phyloP scores from a whole-genome alignment of 2,888 invertebrate species.

The Laothoe populi region DNA sequence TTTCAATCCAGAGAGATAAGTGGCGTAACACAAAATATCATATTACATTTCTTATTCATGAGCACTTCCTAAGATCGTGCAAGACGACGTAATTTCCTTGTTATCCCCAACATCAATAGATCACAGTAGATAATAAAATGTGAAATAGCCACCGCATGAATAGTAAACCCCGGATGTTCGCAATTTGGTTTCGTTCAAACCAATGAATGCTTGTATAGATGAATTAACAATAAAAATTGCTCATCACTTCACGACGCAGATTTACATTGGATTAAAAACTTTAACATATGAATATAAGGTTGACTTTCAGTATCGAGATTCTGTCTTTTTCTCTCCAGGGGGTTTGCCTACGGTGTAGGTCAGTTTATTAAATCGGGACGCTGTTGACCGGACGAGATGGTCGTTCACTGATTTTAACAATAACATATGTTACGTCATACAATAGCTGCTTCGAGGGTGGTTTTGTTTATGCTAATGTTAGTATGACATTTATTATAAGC shows the following conservation, averaged over 20 bases:
- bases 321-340: conserved; percentile 47
- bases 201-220: conserved; percentile 76
- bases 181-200: conserved; percentile 79
- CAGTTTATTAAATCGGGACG: conserved; percentile 79
- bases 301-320: conserved; percentile 29
- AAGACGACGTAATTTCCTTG: conserved; percentile 63
- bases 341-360: conserved; percentile 74
- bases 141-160: conserved; percentile 64
- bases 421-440: conserved; percentile 73
- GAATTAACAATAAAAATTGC: conserved; percentile 82
- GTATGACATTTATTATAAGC: conserved; percentile 26
- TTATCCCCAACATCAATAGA: conserved; percentile 61
- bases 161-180: conserved; percentile 81
- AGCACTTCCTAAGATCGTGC: conserved; percentile 56
- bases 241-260: conserved; percentile 53
- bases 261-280: conserved; percentile 35
- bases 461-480: conserved; percentile 31
- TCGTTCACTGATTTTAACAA: conserved; percentile 74
- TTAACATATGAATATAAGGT: conserved; percentile 23
- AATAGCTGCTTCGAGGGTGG: conserved; percentile 55
- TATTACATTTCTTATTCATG: conserved; percentile 46
- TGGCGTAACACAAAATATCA: conserved; percentile 48
- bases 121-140: conserved; percentile 54
- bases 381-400: conserved; percentile 71
- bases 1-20: conserved; percentile 9